Evolutionary conservation across 2,113 vertebrate genomes (phyloP), one percentile per base, ranked within the genome.

Genomic region (Festucalex cinctus): DNA sequence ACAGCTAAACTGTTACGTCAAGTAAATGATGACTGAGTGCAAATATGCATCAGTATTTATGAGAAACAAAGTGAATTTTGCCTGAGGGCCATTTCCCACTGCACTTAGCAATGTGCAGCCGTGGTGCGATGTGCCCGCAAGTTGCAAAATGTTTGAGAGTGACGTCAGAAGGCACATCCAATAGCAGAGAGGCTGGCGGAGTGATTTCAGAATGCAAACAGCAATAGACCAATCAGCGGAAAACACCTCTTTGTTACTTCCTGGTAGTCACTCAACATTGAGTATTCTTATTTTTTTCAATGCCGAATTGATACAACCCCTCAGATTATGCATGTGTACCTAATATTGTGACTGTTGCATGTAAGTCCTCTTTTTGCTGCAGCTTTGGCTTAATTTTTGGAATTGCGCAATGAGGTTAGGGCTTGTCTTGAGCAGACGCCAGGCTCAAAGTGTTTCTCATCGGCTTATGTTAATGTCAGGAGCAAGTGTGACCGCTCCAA

Each of bases 391-490:
- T 13, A 19, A 14, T n/a, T 24, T n/a, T 37, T 14, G 5, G 19
- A 22, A 22, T 37, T 37, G 20, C 36, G 12, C 35, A 14, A 12
- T 39, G 84, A 51, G 77, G 28, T 68, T 67, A 8, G 28, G 7
- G 28, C 56, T 37, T 16, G 37, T 24, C 36, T 66, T 72, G 67
- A n/a, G 32, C 35, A 16, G 77, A 69, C 60, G 79, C 76, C 19
- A 61, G 63, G 69, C 75, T 69, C 10, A 24, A n/a, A 73, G 59
- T 70, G 64, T 63, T 84, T 76, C 82, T 89, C 86, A 86, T 85
- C 80, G 85, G 83, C 78, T 85, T 86, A 88, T 89, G 85, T 78
- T 89, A 90, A 88, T 90, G 79, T 71, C 77, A 73, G 79, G 81
- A 89, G 70, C 79, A 81, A 57, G 83, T 88, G 86, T 86, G 84